Base-by-base conservation (phyloP, 2,113 vertebrate genomes). In the Chloropsis hardwickii region DNA sequence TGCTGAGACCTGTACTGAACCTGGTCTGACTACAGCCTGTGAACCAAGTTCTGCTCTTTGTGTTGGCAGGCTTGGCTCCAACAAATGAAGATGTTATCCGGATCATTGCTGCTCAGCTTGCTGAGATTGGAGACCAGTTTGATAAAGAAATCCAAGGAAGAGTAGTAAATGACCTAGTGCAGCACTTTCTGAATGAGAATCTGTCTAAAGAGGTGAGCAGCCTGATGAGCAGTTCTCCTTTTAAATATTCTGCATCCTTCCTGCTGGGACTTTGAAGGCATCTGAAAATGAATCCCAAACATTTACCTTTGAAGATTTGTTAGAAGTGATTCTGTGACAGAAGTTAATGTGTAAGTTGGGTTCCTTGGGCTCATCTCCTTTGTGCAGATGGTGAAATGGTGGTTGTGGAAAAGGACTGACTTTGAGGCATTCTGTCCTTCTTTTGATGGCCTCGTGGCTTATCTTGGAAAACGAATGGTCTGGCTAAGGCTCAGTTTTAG, bases 81-180 rank as follows among this genome's bases (percentile, higher is more conserved):
- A 28, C 62, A 6, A 85, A 97, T 37, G 98, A 98, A 9, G 98
- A 96, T 3, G 11, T 94, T 39, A 69, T 98, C 58, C 96, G 70
- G 24, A 37, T 51, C n/a, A 97, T 98, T 31, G 98, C 98, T 25
- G 83, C 87, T 54, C 97, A 86, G 25, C 97, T 98, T 0, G 98
- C 97, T 37, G 51, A 77, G 42, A 89, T 98, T 1, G 98, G 98
- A 47, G 98, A 98, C 90, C 70, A 86, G 40, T 33, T 98, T 66
- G 94, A 98, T 24, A 79, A 5, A 16, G 94, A 92, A 22, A 96
- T 98, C 86, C 67, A 94, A 10, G 65, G 60, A 5, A 33, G 60
- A 7, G 71, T 97, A 54, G 96, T 98, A 39, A 66, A 92, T 14
- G 42, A 66, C 21, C 92, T 98, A n/a, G 95, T 74, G 5, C 28